These are phyloP conservation scores for Eudyptes chrysolophus DNA, from an alignment of 2,113 vertebrate genomes.

Conservation along the genomic window DNA sequence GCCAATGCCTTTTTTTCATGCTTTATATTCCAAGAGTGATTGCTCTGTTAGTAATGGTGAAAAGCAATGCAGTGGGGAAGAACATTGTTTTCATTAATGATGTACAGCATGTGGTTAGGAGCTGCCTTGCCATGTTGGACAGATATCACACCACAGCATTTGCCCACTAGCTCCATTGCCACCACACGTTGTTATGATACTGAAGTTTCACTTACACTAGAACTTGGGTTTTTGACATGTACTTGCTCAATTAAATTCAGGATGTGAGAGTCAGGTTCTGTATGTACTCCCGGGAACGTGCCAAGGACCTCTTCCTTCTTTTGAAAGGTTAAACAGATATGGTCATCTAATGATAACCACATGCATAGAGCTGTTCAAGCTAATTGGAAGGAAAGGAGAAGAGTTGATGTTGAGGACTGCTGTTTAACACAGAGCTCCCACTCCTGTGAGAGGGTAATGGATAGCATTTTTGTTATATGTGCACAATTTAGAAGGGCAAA, in stretches of 20 bases:
- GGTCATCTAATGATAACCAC: constrained; percentile 1
- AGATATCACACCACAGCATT: not conserved
- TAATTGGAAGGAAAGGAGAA: not conserved
- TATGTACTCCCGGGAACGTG: not conserved
- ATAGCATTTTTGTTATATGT: not conserved
- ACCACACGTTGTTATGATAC: not conserved
- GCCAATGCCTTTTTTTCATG: not conserved
- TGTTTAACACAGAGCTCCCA: not conserved
- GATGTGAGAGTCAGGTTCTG: constrained; percentile 42
- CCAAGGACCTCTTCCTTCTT: constrained; percentile 59
- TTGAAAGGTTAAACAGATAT: constrained; percentile 53
- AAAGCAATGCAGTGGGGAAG: not conserved
- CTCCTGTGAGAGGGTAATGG: not conserved
- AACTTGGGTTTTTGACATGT: not conserved
- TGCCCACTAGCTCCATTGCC: not conserved
- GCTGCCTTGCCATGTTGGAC: not conserved
- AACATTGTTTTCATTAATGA: not conserved
- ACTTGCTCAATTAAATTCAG: constrained; percentile 23
- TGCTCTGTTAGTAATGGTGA: not conserved
- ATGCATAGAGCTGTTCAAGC: not conserved
- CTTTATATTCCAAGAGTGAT: not conserved
- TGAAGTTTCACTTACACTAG: not conserved
- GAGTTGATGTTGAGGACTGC: not conserved
- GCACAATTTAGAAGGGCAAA: not conserved
- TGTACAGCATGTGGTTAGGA: not conserved